Evolutionary conservation across 1,140 invertebrate genomes (phyloP).

Genomic region (Anastrepha ludens): DNA sequence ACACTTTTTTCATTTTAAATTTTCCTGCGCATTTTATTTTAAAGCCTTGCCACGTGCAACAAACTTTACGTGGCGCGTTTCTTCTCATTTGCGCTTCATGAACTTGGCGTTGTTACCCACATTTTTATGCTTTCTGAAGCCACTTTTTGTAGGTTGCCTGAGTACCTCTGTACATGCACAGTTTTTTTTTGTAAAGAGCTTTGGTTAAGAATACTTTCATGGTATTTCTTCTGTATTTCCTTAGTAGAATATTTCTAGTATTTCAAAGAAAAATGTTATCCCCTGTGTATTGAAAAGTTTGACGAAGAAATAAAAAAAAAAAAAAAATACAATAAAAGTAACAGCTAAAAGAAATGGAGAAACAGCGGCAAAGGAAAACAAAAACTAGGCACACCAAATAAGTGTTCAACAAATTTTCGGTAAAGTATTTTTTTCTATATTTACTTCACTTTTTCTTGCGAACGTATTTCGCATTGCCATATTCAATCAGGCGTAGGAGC

Average conservation of each 20-base stretch:
- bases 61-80: neutral
- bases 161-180: too few species aligned
- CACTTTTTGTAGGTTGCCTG: too few species aligned
- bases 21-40: too few species aligned
- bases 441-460: neutral
- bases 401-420: neutral
- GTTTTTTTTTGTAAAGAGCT: too few species aligned
- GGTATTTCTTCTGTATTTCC: too few species aligned
- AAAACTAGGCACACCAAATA: neutral
- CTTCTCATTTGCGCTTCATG: neutral
- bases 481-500: neutral
- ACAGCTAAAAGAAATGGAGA: neutral
- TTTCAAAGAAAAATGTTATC: neutral
- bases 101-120: neutral
- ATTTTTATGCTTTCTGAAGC: neutral
- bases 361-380: neutral
- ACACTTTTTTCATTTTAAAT: too few species aligned
- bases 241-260: neutral
- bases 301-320: neutral
- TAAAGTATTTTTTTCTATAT: too few species aligned
- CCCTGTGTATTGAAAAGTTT: neutral
- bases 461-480: neutral
- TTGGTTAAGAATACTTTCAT: too few species aligned
- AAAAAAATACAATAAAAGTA: neutral
- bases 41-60: too few species aligned